Percentiles rank a stretch among this genome's conserved stretches.
Conservation (phyloP, 1,140 invertebrate genomes). For the Trigoniulus corallinus region DNA sequence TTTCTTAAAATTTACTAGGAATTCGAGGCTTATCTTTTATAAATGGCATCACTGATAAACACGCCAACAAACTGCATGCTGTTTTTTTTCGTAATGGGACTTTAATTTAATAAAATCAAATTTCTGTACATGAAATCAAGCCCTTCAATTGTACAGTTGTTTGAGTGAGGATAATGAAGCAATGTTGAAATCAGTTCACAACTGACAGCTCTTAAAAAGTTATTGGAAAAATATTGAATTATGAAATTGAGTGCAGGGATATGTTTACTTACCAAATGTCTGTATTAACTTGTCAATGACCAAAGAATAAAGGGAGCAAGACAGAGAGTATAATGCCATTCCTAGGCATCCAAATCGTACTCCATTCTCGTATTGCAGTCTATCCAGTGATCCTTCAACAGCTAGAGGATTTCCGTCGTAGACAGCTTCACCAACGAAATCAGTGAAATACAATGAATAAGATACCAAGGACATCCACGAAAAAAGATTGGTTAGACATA, state of each 20-base stretch:
- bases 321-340: slow-evolving; percentile 90
- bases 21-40: too few species aligned
- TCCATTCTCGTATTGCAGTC: slow-evolving; percentile 63
- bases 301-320: slow-evolving; percentile 80
- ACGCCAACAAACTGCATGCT: too few species aligned
- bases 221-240: too few species aligned
- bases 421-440: slow-evolving; percentile 92
- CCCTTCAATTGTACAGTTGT: too few species aligned
- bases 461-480: slow-evolving; percentile 97
- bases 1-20: too few species aligned
- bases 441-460: slow-evolving; percentile 92
- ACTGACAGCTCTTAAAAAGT: too few species aligned
- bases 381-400: slow-evolving; percentile 37
- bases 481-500: slow-evolving; percentile 87
- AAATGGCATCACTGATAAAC: too few species aligned
- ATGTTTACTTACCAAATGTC: slow-evolving; percentile 56
- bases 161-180: neutral
- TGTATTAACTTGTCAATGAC: slow-evolving; percentile 74
- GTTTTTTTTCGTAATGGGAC: too few species aligned
- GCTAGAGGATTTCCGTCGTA: slow-evolving; percentile 78
- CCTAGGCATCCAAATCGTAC: slow-evolving; percentile 90
- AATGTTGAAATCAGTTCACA: too few species aligned
- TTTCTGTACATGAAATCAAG: too few species aligned
- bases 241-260: too few species aligned
- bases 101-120: too few species aligned